phyloP scores from a whole-genome alignment of 2,888 invertebrate genomes.

The Acronicta aceris region DNA sequence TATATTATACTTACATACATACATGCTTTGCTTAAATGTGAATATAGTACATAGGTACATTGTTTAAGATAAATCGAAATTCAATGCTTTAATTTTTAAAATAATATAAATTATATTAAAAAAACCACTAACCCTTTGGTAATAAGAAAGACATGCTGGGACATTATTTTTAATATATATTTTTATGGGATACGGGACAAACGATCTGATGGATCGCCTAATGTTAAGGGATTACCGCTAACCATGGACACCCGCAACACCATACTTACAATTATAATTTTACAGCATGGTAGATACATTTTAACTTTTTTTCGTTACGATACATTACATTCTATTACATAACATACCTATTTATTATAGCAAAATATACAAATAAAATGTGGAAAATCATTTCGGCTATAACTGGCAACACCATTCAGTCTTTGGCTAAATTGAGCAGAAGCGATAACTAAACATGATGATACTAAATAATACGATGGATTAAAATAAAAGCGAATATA shows the following conservation, averaged over 20 bases:
- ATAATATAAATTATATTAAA: slow-evolving; percentile 11
- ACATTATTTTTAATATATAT: too few species aligned
- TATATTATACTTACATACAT: too few species aligned
- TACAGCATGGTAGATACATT: too few species aligned
- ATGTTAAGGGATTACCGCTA: too few species aligned
- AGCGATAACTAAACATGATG: slow-evolving; percentile 51
- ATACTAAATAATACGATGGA: slow-evolving; percentile 12
- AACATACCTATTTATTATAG: slow-evolving; percentile 10
- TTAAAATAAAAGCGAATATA: background rate
- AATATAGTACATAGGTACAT: too few species aligned
- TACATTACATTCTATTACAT: background rate
- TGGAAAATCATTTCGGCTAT: slow-evolving; percentile 49
- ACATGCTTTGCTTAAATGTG: too few species aligned
- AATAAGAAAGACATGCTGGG: slow-evolving; percentile 14
- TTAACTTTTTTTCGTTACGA: too few species aligned
- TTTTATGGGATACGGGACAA: too few species aligned
- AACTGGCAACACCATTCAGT: slow-evolving; percentile 70
- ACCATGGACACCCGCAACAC: too few species aligned
- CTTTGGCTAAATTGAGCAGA: slow-evolving; percentile 84
- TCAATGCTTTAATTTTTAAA: background rate
- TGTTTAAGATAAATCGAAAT: too few species aligned
- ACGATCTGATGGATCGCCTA: too few species aligned
- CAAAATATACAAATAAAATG: slow-evolving; percentile 44
- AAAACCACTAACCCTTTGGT: slow-evolving; percentile 15
- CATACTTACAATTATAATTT: too few species aligned